These are phyloP conservation scores for Eumerus sabulonum DNA, from an alignment of 2,888 invertebrate genomes.

Conservation along the genomic window DNA sequence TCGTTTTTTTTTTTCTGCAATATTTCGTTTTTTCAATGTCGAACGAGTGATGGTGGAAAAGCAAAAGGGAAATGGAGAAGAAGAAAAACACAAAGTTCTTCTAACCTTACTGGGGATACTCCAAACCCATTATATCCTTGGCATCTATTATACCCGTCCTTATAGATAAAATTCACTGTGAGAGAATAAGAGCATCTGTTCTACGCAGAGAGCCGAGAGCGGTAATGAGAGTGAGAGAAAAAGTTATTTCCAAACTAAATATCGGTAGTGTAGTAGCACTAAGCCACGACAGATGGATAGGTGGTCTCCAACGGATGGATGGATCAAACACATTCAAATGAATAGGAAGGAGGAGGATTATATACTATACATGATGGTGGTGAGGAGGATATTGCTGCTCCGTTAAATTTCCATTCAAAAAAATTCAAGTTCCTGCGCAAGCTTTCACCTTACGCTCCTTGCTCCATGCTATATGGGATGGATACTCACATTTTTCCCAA, in stretches of 20 bases:
- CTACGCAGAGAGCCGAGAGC: not conserved
- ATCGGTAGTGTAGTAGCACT: slow-evolving; percentile 17
- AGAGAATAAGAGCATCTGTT: not conserved
- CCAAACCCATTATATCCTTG: slow-evolving; percentile 59
- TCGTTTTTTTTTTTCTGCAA: too few species aligned
- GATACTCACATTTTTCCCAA: slow-evolving; percentile 58
- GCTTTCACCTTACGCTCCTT: slow-evolving; percentile 48
- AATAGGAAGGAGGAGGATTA: slow-evolving; percentile 16
- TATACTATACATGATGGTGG: slow-evolving; percentile 28
- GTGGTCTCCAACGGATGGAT: too few species aligned
- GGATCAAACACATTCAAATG: not conserved
- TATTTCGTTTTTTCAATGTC: slow-evolving; percentile 60
- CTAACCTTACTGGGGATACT: slow-evolving; percentile 61
- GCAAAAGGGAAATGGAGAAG: too few species aligned
- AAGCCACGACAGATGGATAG: too few species aligned
- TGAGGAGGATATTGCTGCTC: slow-evolving; percentile 1
- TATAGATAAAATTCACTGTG: slow-evolving; percentile 17
- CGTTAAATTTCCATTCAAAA: slow-evolving; percentile 52
- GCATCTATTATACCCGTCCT: slow-evolving; percentile 51
- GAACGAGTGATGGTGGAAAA: slow-evolving; percentile 43
- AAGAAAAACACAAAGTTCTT: slow-evolving; percentile 55
- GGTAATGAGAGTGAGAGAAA: slow-evolving; percentile 4
- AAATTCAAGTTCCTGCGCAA: slow-evolving; percentile 62
- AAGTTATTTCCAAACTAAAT: slow-evolving; percentile 47
- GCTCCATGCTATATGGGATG: slow-evolving; percentile 26